Base-by-base conservation (phyloP, 1,140 invertebrate species). In the Plutomurus gul region DNA sequence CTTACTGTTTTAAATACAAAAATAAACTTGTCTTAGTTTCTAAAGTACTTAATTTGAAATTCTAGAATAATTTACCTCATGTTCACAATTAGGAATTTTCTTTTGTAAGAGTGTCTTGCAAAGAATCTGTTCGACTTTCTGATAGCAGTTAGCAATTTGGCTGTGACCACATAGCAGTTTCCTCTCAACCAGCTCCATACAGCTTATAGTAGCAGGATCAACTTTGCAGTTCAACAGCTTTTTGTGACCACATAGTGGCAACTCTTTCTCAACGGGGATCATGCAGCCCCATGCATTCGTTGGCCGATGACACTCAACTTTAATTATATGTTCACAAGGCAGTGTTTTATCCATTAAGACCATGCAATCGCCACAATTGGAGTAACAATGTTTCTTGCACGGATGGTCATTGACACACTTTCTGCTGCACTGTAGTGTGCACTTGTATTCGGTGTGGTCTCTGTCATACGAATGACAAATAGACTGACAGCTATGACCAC, bases 381-480 rank as follows among this genome's bases (percentile, higher is more conserved):
- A 8, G 7, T 40, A 22, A 18, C 75, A 60, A 3, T 11, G 4
- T 43, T 43, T 39, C 13, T 18, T 20, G 25, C 51, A 76, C 7
- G 18, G 11, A 27, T 70, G 20, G 16, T 43, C 81, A 82, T 70
- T 78, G 74, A 37, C 75, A 76, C 20, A 72, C 36, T 22, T 72
- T 33, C 39, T 85, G 1, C 10, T 3, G 49, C 82, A 84, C n/a
- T 43, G 73, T 1, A 60, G 5, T 18, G 37, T 18, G 36, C 84
- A 85, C 20, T 80, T 76, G 46, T 82, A 80, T 0, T 46, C 4
- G 5, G 22, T 30, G 36, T 85, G 84, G 0, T 81, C 74, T 5
- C 30, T 36, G 60, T 85, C 85, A 27, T 56, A 40, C 4, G 74
- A 43, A 75, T 85, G 85, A 40, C 85, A 85, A 10, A 85, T 36